These are phyloP conservation scores for Clusia tigrina DNA, from an alignment of 2,888 invertebrate species.

Conservation along the genomic window DNA sequence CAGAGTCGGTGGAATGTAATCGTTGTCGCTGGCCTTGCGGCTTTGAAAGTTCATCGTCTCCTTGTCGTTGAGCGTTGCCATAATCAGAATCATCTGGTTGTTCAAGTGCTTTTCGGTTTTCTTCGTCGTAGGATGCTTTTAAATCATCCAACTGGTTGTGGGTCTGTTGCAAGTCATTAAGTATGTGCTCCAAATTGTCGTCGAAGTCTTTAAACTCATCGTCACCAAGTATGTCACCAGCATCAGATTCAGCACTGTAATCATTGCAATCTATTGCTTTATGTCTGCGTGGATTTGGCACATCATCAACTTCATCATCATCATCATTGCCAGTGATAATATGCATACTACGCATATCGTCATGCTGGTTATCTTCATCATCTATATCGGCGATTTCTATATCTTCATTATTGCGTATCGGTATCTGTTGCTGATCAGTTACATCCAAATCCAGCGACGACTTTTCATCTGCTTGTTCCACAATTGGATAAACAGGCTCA, in stretches of 20 bases:
- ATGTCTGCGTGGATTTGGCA: conserved; percentile 47
- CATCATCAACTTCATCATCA: conserved; percentile 49
- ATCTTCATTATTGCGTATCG: too few species aligned
- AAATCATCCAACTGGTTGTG: conserved; percentile 50
- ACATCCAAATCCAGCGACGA: conserved; percentile 51
- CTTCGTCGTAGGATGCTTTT: conserved; percentile 25
- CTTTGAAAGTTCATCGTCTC: conserved; percentile 9
- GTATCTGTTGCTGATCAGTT: too few species aligned
- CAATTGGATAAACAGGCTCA: conserved; percentile 76
- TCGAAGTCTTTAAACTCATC: conserved; percentile 57
- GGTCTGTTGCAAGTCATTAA: conserved; percentile 51
- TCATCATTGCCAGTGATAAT: conserved; percentile 69
- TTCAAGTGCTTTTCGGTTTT: too few species aligned
- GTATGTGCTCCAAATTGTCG: conserved; percentile 55
- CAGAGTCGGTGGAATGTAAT: conserved; percentile 67
- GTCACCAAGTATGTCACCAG: conserved; percentile 51
- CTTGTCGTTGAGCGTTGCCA: conserved; percentile 17
- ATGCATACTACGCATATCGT: conserved; percentile 55
- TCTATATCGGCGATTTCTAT: conserved; percentile 12
- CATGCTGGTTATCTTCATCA: conserved; percentile 24
- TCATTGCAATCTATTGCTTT: conserved; percentile 49
- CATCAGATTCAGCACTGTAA: conserved; percentile 54
- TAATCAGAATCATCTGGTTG: conserved; percentile 5
- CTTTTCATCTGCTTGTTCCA: conserved; percentile 83
- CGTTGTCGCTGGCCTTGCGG: conserved; percentile 39